Evolutionary conservation across 2,888 invertebrate genomes (phyloP).

Genomic region (Philaethria dido): DNA sequence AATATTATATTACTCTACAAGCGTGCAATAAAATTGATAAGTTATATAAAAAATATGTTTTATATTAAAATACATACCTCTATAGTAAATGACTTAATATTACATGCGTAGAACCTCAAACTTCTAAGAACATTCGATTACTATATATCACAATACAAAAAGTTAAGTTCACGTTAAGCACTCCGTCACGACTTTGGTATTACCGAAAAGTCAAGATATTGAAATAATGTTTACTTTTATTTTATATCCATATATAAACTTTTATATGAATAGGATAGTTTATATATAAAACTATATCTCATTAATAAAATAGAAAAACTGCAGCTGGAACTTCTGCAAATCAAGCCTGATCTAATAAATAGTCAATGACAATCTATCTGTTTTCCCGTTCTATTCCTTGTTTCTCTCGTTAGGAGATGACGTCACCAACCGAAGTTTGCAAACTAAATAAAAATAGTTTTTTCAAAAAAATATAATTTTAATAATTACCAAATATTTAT

Average conservation of each 20-base stretch:
- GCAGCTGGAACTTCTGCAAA: slow-evolving; percentile 16
- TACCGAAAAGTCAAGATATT: not conserved
- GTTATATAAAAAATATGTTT: not conserved
- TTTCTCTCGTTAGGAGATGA: not conserved
- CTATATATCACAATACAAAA: slow-evolving; percentile 21
- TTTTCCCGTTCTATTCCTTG: slow-evolving; percentile 9
- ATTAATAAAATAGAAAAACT: not conserved
- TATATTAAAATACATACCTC: slow-evolving; percentile 16
- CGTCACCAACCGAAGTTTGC: slow-evolving; percentile 3
- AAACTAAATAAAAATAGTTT: not conserved
- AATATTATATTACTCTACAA: not conserved
- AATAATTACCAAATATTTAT: not conserved
- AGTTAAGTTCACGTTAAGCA: slow-evolving; percentile 23
- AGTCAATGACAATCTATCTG: not conserved
- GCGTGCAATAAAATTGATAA: not conserved
- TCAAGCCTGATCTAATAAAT: slow-evolving; percentile 5
- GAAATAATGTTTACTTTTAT: not conserved
- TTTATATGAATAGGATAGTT: not conserved
- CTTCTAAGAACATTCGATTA: slow-evolving; percentile 24
- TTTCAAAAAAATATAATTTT: too few relatives aligned
- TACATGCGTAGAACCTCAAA: slow-evolving; percentile 19
- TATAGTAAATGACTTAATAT: slow-evolving; percentile 22
- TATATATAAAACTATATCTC: not conserved
- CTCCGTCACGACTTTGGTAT: slow-evolving; percentile 2
- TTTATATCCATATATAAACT: not conserved